A percentile compares a stretch with the other conserved stretches of the same genome.
These are phyloP conservation scores for Sardinella longiceps DNA, from an alignment of 2,797 vertebrate genomes.

Conservation along the genomic window DNA sequence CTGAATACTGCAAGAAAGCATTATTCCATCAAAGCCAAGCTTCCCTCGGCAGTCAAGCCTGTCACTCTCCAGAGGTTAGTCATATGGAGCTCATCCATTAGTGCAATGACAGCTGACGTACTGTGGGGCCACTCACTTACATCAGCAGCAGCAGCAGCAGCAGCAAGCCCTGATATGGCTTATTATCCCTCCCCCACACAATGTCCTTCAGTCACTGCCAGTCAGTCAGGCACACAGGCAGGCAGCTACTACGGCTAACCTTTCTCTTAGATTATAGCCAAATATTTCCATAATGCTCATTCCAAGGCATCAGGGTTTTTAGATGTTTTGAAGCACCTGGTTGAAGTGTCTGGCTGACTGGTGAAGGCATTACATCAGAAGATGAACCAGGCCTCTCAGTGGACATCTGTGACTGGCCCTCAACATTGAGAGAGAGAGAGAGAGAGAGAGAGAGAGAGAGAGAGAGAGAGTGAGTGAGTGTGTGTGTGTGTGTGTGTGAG, in stretches of 20 bases:
- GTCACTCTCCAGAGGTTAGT: slow-evolving; percentile 12
- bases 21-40: neutral
- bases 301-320: neutral
- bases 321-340: neutral
- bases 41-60: neutral
- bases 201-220: slow-evolving; percentile 1
- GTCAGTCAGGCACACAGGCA: too few relatives aligned
- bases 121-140: slow-evolving; percentile 28
- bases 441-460: slow-evolving; percentile 2
- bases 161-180: neutral
- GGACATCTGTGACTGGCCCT: neutral
- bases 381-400: neutral
- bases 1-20: neutral
- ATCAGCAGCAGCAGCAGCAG: neutral
- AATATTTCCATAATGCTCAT: neutral
- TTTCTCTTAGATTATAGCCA: neutral
- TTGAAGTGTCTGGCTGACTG: too few relatives aligned
- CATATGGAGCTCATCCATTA: slow-evolving; percentile 39
- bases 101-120: slow-evolving; percentile 53
- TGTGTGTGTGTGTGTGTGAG: too few relatives aligned
- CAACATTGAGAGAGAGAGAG: neutral
- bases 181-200: slow-evolving; percentile 10
- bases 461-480: too few relatives aligned
- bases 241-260: too few relatives aligned
- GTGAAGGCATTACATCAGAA: neutral